Base-by-base conservation (phyloP, 2,113 vertebrate species). In the Ceuthmochares aereus region DNA sequence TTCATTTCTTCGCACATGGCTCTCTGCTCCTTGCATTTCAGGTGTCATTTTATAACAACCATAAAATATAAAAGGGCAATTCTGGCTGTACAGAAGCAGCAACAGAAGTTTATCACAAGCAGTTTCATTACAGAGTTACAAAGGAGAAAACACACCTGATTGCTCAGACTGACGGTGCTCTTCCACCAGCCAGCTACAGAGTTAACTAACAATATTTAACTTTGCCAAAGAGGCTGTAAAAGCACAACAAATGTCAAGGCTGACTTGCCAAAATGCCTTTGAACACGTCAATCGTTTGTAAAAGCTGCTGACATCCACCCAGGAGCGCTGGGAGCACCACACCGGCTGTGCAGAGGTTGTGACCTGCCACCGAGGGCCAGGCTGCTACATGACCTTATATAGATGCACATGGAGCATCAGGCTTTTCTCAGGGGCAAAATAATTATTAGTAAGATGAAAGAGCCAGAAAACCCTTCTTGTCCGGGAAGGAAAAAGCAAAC, bases 371-470 rank as follows among this genome's bases (percentile, higher is more conserved):
- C 0, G 18, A 84, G 68, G 16, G 37, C 23, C 72, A 72, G 72
- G 49, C 75, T 40, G 64, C 62, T 63, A 34, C 68, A 49, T 91
- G 91, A 11, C 97, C 96, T 88, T 96, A 95, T 95, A 97, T 97
- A 96, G 95, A 56, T 92, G 84, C 52, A 83, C 1, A 3, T 32
- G 36, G 89, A 91, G 58, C 79, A 78, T 51, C 79, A 76, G 79
- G 62, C 91, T 84, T 89, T 95, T 95, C 91, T 87, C 91, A 94
- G 55, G 77, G 89, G 87, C 89, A 93, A 69, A 66, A 63, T 42
- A 95, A 96, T 96, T 97, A 94, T 94, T 96, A 95, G 96, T 43
- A 96, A 87, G 82, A 95, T 97, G 96, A 96, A 87, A 91, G 91
- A 89, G 78, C 84, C 96, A 82, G 92, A 96, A 96, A 97, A 96